Base-by-base conservation (phyloP, 1,140 invertebrate genomes). In the Drosophila truncata region DNA sequence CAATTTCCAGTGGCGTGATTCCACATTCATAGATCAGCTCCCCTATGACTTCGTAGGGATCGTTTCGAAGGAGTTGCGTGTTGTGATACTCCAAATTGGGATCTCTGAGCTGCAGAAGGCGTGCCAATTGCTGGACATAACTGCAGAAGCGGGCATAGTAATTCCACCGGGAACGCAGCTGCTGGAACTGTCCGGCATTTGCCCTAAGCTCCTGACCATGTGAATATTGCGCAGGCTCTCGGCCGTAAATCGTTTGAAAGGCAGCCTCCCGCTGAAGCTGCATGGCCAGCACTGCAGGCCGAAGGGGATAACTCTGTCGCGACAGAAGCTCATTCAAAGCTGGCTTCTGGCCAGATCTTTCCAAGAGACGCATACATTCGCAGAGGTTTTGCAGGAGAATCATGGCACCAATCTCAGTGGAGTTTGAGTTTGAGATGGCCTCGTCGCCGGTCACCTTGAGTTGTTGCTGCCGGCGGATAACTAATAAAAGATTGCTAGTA, bases 21-120 rank as follows among this genome's bases (percentile, higher is more conserved):
- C 94, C 88, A 18, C 93, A 87, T 42, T 95, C 93, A 66, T 95
- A 95, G 71, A 95, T 93, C 46, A 95, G 92, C 80, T 94, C 93
- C 2, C 94, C 94, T 54, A 95, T 92, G 0, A 94, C 77, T 55
- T 93, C 85, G 18, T 93, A 91, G 14, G 93, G 80, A 74, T 94
- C 93, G 16, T 91, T 78, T 8, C 83, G 78, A 4, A 94, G 64
- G 0, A 94, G 87, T n/a, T 93, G 91, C 29, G 87, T 82, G 1
- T 91, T 91, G 50, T 93, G 85, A n/a, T 93, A 91, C 54, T 93
- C 91, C 14, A 91, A 69, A 62, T 92, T 92, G 41, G 93, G 80
- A 60, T 92, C 81, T 35, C 93, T 91, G 8, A 94, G 78, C 41
- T 93, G 93, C 4, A 94, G 70, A 7, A 94, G 70, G 29, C 85